These are phyloP conservation scores for Peromyscus eremicus DNA, from an alignment of 2,797 vertebrate genomes.

Conservation along the genomic window DNA sequence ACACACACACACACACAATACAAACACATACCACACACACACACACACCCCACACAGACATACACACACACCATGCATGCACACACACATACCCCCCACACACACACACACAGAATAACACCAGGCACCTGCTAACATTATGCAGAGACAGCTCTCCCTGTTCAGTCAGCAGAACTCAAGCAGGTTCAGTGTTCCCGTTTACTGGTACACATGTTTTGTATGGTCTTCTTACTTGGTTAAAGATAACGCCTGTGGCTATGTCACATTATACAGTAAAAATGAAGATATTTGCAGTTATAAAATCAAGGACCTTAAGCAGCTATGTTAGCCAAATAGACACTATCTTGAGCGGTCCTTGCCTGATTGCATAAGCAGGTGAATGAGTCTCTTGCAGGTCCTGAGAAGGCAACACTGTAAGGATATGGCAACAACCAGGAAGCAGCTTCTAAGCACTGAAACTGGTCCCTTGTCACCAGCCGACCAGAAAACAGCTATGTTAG, in stretches of 20 bases:
- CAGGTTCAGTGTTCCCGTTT: not conserved
- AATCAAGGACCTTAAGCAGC: slow-evolving; percentile 4
- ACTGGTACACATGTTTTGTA: too few relatives aligned
- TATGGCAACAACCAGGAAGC: not conserved
- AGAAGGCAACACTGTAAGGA: not conserved
- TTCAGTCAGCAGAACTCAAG: not conserved
- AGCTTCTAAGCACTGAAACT: not conserved
- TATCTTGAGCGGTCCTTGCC: not conserved
- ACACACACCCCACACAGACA: not conserved
- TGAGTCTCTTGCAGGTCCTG: not conserved
- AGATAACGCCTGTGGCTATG: not conserved
- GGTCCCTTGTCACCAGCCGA: not conserved
- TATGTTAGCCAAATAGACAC: slow-evolving; percentile 3
- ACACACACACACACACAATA: too few relatives aligned
- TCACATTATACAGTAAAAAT: not conserved
- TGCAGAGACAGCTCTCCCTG: not conserved
- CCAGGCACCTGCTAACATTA: not conserved
- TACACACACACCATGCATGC: not conserved
- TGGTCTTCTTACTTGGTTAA: not conserved
- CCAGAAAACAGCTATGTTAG: not conserved
- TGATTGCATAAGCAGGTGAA: not conserved
- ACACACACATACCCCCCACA: not conserved
- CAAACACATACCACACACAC: not conserved
- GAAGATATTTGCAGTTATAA: not conserved
- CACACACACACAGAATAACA: not conserved